Evolutionary conservation across 2,113 vertebrate species (phyloP).

Genomic region (Spheniscus mendiculus): DNA sequence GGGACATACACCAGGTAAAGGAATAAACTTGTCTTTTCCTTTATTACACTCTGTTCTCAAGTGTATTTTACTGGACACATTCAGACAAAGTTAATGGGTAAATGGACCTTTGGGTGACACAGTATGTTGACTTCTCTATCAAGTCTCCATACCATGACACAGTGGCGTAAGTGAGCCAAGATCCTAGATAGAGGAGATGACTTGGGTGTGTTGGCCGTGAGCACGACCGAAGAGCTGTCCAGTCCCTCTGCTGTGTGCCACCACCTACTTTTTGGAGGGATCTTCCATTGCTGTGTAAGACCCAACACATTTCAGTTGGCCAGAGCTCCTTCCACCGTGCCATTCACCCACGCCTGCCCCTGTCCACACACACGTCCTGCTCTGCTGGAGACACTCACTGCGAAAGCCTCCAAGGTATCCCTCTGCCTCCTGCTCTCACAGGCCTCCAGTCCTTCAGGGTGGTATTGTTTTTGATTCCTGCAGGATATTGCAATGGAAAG

Average conservation of each 20-base stretch:
- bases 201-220: neutral
- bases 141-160: accelerated
- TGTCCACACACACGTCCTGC: neutral
- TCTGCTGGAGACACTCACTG: neutral
- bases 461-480: neutral
- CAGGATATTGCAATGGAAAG: neutral
- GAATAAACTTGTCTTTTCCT: neutral
- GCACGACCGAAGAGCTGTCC: neutral
- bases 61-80: neutral
- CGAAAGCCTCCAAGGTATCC: neutral
- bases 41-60: neutral
- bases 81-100: neutral
- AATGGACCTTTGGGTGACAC: neutral
- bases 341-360: neutral
- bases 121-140: neutral
- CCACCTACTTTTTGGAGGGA: neutral
- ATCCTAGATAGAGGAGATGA: neutral
- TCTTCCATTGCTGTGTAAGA: neutral
- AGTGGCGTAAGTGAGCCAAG: neutral
- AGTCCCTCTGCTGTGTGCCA: neutral
- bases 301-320: no score
- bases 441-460: neutral
- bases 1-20: neutral
- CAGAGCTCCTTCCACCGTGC: neutral
- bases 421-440: neutral